Evolutionary conservation across 2,797 vertebrate genomes (phyloP).

Genomic region (Melanotaenia pygmaea): DNA sequence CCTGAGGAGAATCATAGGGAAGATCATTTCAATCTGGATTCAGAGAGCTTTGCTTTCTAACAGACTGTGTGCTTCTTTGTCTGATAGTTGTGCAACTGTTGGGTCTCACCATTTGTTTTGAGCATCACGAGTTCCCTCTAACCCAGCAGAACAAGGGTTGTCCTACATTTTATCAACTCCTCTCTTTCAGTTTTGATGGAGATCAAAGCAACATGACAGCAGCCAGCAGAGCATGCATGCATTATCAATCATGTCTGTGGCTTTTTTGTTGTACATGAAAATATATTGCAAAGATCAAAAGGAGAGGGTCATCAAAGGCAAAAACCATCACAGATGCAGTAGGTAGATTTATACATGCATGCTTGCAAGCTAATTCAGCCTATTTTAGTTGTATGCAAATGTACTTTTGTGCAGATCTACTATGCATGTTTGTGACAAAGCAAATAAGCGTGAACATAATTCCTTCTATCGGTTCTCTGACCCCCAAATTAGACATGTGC

Average conservation of each 20-base stretch:
- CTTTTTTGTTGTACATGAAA: conserved; percentile 66
- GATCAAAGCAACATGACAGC: conserved; percentile 71
- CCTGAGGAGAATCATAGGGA: conserved; percentile 31
- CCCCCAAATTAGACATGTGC: conserved; percentile 58
- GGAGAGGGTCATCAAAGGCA: conserved; percentile 65
- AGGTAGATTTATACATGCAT: conserved; percentile 6
- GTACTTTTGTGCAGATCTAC: neutral
- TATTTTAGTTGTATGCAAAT: conserved; percentile 15
- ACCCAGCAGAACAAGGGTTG: conserved; percentile 63
- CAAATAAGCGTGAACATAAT: conserved; percentile 30
- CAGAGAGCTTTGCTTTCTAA: conserved; percentile 47
- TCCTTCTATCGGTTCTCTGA: conserved; percentile 40
- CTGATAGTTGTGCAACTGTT: conserved; percentile 20
- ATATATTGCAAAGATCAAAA: conserved; percentile 70
- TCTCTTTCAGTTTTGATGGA: conserved; percentile 65
- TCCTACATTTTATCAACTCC: conserved; percentile 71
- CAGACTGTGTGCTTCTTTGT: neutral
- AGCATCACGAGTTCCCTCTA: conserved; percentile 43
- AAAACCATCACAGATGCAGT: conserved; percentile 30
- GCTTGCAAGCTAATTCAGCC: conserved; percentile 33
- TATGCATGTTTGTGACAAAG: conserved; percentile 19
- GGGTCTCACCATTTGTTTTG: conserved; percentile 44
- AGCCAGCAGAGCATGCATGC: conserved; percentile 66
- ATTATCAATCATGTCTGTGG: conserved; percentile 75
- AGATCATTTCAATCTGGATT: conserved; percentile 26